These are phyloP conservation scores for Cantharis nigra DNA, from an alignment of 2,888 invertebrate genomes.

Conservation along the genomic window DNA sequence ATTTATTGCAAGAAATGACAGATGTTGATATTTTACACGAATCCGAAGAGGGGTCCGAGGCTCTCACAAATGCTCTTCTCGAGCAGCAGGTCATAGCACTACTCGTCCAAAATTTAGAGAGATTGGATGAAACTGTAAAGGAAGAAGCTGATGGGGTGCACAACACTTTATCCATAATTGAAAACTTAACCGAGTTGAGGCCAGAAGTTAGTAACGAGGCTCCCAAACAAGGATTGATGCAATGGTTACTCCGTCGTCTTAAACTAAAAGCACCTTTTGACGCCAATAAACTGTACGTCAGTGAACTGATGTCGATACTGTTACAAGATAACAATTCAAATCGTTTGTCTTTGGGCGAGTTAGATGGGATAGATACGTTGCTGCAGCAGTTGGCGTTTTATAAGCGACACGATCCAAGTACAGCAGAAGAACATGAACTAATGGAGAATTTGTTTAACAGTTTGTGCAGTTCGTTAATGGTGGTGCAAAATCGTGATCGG, in stretches of 20 bases:
- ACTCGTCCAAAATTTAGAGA: slow-evolving; percentile 89
- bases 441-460: slow-evolving; percentile 99
- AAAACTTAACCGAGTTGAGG: slow-evolving; percentile 92
- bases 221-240: slow-evolving; percentile 86
- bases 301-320: slow-evolving; percentile 94
- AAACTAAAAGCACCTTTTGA: slow-evolving; percentile 90
- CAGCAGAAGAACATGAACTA: slow-evolving; percentile 93
- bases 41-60: slow-evolving; percentile 88
- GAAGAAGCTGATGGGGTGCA: slow-evolving; percentile 97
- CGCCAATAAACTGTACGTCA: slow-evolving; percentile 92
- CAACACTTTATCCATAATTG: slow-evolving; percentile 85
- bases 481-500: slow-evolving; percentile 82
- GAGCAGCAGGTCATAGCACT: slow-evolving; percentile 89
- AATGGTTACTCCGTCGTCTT: slow-evolving; percentile 90
- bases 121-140: slow-evolving; percentile 89
- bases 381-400: slow-evolving; percentile 94
- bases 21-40: slow-evolving; percentile 96
- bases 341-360: slow-evolving; percentile 79
- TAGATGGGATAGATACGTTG: slow-evolving; percentile 95
- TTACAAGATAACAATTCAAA: slow-evolving; percentile 89
- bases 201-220: slow-evolving; percentile 84
- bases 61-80: slow-evolving; percentile 83
- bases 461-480: slow-evolving; percentile 91
- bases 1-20: slow-evolving; percentile 81
- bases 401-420: slow-evolving; percentile 90